These are phyloP conservation scores for Apamea sordens DNA, from an alignment of 2,888 invertebrate species.

Conservation along the genomic window DNA sequence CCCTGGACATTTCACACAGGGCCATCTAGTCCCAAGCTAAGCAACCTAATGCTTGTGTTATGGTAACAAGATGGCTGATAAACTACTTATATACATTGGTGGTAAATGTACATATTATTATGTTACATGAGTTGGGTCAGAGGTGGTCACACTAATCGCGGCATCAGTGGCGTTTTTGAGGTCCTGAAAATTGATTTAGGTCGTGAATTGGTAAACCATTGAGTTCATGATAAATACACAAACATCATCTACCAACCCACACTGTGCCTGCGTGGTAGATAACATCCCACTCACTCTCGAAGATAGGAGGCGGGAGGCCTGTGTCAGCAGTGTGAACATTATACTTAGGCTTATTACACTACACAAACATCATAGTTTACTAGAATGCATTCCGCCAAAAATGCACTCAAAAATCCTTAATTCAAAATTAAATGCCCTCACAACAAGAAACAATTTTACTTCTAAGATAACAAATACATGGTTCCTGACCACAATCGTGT, in stretches of 20 bases:
- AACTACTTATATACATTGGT: no score
- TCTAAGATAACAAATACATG: background rate
- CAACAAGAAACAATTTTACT: background rate
- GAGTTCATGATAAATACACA: background rate
- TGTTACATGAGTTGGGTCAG: background rate
- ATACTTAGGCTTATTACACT: no score
- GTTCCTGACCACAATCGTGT: background rate
- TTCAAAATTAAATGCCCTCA: background rate
- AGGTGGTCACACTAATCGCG: background rate
- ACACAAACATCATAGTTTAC: background rate
- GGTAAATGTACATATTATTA: background rate
- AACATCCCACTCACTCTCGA: no score
- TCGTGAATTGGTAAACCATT: background rate
- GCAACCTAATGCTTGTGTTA: no score
- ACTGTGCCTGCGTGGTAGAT: no score
- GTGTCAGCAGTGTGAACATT: no score
- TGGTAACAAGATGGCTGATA: no score
- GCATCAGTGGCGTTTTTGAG: background rate
- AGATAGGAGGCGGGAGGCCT: no score
- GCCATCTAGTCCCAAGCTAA: no score
- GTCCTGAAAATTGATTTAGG: background rate
- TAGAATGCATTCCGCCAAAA: background rate
- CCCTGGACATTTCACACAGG: no score
- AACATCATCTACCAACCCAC: background rate
- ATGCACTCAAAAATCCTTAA: background rate